Base-by-base conservation (phyloP, 92 coral and sea anemone genomes). In the Zoanthus solanderi region DNA sequence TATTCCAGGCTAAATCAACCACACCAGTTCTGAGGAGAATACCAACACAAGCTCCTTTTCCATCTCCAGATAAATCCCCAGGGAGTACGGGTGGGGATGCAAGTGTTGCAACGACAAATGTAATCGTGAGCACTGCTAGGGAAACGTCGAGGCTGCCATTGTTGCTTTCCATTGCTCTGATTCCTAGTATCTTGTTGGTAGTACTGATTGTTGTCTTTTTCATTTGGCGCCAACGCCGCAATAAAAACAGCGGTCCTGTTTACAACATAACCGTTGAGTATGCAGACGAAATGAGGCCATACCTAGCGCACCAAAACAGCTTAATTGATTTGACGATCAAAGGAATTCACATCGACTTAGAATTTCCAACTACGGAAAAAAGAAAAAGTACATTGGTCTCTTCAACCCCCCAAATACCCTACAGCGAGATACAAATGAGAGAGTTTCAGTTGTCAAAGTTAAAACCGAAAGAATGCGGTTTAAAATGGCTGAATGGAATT, bases 291-390 rank as follows among this genome's bases (percentile, higher is more conserved):
- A 75, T 67, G 67, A 90, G 79, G 37, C 91, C 86, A 10, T 71
- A 79, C n/a, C 76, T 92, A 15, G 66, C 92, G 47, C 93, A 92
- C 11, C 87, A 83, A 3, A 93, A 95, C 83, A 95, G 98, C 67
- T 90, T 94, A 32, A 77, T 95, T 3, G 98, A 95, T 68, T 75
- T 95, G 69, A 89, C 94, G 5, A 89, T 95, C 76, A 92, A 94
- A 18, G 98, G 94, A 23, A 94, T 94, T 79, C 95, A 92, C 65
- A 92, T 94, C 46, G 98, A 94, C 78, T 71, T 94, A 50, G 98
- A 94, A 54, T 90, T 92, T 47, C 93, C 97, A 58, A 91, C 86
- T 75, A 2, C 85, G 14, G 37, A 90, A 13, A 74, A 58, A 14
- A 58, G 66, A 14, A 58, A 58, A 58, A 58, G 66, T 58, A 5